Percentiles rank a stretch among this genome's conserved stretches.
Evolutionary conservation across 2,113 vertebrate genomes (phyloP).

Genomic region (Damaliscus lunatus): DNA sequence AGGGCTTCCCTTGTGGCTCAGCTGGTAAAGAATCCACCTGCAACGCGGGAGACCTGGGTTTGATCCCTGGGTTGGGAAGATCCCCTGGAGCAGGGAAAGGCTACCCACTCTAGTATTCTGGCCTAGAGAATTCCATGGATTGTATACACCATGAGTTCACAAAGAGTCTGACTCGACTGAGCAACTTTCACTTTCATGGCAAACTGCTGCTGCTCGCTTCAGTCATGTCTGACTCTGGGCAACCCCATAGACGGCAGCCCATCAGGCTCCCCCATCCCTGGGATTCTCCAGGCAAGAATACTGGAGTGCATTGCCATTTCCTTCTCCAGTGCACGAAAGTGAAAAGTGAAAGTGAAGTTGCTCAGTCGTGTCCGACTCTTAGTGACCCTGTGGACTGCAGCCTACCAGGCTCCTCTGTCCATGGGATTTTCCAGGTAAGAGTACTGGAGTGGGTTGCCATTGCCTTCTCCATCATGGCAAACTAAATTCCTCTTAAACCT

Average conservation of each 20-base stretch:
- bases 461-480: neutral
- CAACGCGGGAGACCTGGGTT: fast-evolving
- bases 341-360: too few relatives aligned
- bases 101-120: neutral
- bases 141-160: neutral
- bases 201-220: neutral
- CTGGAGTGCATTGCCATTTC: too few relatives aligned
- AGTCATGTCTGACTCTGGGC: too few relatives aligned
- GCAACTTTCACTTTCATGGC: neutral
- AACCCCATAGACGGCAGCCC: too few relatives aligned
- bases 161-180: neutral
- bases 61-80: neutral
- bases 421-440: too few relatives aligned
- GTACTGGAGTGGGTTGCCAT: too few relatives aligned
- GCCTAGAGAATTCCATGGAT: neutral
- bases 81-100: neutral
- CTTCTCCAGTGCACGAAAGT: too few relatives aligned
- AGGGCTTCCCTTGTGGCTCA: neutral
- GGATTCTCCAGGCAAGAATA: too few relatives aligned
- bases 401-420: too few relatives aligned
- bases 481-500: neutral
- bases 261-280: too few relatives aligned
- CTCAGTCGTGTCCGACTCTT: too few relatives aligned
- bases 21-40: neutral
- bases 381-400: too few relatives aligned